Percentiles rank a stretch among this genome's conserved stretches.
phyloP scores from a whole-genome alignment of 2,888 invertebrate species.

The Agrochola macilenta region DNA sequence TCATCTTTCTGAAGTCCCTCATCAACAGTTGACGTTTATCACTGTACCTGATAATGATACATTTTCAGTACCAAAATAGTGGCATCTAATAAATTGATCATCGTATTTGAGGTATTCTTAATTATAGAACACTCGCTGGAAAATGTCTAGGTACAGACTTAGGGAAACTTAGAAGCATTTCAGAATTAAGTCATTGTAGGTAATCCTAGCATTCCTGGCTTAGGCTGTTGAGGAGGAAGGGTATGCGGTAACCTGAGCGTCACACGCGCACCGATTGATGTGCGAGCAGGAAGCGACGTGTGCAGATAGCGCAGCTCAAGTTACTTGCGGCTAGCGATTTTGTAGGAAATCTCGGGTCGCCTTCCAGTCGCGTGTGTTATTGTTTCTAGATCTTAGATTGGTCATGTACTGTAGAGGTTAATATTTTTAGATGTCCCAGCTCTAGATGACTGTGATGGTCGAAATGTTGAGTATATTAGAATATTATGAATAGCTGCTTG shows the following conservation, averaged over 20 bases:
- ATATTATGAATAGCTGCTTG: background rate
- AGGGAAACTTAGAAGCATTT: background rate
- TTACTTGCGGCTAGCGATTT: slow-evolving; percentile 46
- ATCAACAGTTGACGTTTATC: background rate
- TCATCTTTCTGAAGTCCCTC: background rate
- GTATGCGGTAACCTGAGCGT: slow-evolving; percentile 61
- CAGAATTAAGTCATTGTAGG: background rate
- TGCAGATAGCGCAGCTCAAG: slow-evolving; percentile 51
- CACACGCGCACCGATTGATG: slow-evolving; percentile 58
- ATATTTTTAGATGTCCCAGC: background rate
- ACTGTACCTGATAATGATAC: background rate
- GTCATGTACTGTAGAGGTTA: background rate
- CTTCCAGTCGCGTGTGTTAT: slow-evolving; percentile 35
- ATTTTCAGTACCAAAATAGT: background rate
- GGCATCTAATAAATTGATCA: background rate
- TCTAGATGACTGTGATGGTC: background rate
- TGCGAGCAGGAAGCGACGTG: slow-evolving; percentile 61
- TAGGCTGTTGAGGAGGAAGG: slow-evolving; percentile 45
- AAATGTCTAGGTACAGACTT: background rate
- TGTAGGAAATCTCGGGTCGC: slow-evolving; percentile 32
- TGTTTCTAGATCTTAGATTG: slow-evolving; percentile 39
- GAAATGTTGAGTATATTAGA: background rate
- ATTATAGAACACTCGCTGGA: background rate
- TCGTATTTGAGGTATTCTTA: background rate
- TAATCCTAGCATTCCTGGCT: slow-evolving; percentile 21